phyloP scores from a whole-genome alignment of 2,888 invertebrate genomes.

The Mesoligia furuncula region DNA sequence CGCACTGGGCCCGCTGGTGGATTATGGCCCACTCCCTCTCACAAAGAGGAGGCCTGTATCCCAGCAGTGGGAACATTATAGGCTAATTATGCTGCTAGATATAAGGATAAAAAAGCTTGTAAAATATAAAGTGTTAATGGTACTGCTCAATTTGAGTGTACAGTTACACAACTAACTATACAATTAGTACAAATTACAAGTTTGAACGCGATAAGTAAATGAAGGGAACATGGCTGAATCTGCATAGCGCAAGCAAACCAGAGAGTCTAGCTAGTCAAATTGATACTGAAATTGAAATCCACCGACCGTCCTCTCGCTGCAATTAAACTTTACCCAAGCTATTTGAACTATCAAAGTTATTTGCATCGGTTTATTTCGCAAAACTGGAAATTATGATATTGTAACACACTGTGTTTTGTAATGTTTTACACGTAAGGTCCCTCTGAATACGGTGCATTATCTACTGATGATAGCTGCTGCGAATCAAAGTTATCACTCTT shows the following conservation, averaged over 20 bases:
- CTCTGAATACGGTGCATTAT: not conserved
- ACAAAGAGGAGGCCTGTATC: not conserved
- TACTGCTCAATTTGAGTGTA: not conserved
- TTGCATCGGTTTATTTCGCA: slow-evolving; percentile 36
- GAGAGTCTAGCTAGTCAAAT: slow-evolving; percentile 49
- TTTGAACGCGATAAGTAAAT: slow-evolving; percentile 32
- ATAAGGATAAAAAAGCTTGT: not conserved
- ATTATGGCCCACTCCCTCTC: not conserved
- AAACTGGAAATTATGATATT: slow-evolving; percentile 31
- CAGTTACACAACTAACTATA: not conserved
- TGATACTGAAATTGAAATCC: slow-evolving; percentile 65
- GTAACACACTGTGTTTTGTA: not conserved
- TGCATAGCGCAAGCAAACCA: slow-evolving; percentile 34
- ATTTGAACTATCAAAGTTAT: slow-evolving; percentile 62
- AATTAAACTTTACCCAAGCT: slow-evolving; percentile 68
- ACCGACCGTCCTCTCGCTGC: slow-evolving; percentile 48
- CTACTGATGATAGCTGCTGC: too few relatives aligned
- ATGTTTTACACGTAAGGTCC: not conserved
- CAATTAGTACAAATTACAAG: slow-evolving; percentile 31
- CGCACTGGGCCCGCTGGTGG: not conserved
- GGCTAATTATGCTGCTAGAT: not conserved
- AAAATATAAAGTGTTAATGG: not conserved
- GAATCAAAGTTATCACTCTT: too few relatives aligned
- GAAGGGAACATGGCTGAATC: slow-evolving; percentile 21
- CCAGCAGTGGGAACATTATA: not conserved